These are phyloP conservation scores for Gerris lacustris DNA, from an alignment of 2,888 invertebrate genomes.

Conservation along the genomic window DNA sequence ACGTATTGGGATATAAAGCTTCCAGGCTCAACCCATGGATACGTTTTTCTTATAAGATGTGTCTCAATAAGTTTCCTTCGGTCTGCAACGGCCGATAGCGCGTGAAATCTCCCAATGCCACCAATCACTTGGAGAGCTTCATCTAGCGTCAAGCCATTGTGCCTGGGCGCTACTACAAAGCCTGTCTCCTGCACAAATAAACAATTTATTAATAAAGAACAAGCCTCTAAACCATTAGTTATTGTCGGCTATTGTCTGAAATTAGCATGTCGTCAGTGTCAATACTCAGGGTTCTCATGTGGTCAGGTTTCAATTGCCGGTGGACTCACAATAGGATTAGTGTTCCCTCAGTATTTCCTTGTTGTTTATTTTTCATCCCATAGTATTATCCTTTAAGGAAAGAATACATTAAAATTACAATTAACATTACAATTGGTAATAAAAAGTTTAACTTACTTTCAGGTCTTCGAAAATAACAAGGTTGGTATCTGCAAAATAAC, in stretches of 20 bases:
- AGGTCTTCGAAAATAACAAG: background rate
- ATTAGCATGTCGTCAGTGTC: too few relatives aligned
- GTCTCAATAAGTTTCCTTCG: background rate
- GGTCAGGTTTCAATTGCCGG: too few relatives aligned
- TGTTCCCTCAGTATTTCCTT: too few relatives aligned
- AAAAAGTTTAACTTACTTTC: background rate
- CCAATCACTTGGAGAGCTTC: background rate
- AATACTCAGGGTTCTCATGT: too few relatives aligned
- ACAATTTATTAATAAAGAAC: too few relatives aligned
- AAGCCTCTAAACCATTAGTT: too few relatives aligned
- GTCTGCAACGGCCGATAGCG: background rate
- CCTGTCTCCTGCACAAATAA: background rate
- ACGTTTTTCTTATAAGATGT: background rate
- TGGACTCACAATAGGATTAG: too few relatives aligned
- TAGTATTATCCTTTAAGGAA: too few relatives aligned
- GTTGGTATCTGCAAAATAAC: background rate
- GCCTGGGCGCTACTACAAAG: background rate
- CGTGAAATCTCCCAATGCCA: background rate
- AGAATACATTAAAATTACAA: too few relatives aligned
- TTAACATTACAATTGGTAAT: too few relatives aligned
- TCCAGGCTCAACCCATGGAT: background rate
- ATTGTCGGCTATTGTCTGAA: too few relatives aligned
- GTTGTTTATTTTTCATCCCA: too few relatives aligned
- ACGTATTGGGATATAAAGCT: background rate
- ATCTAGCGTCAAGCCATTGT: background rate